phyloP scores from a whole-genome alignment of 2,888 invertebrate genomes.

The Hydraecia micacea region DNA sequence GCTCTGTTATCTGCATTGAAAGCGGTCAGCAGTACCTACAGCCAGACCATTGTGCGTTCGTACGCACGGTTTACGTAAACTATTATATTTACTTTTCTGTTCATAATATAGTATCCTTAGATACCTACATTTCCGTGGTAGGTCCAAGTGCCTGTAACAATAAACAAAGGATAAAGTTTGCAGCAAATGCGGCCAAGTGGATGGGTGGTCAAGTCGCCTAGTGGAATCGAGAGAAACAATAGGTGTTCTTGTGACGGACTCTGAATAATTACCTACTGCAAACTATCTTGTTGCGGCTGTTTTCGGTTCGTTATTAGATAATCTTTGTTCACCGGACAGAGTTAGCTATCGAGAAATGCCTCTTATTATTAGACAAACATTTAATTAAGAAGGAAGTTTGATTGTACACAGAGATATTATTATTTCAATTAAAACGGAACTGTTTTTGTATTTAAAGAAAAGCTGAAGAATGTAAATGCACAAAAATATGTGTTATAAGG shows the following conservation, averaged over 20 bases:
- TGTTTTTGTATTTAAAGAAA: background rate
- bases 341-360: conserved; percentile 55
- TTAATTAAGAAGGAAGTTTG: conserved; percentile 26
- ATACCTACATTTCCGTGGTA: conserved; percentile 46
- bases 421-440: conserved; percentile 4
- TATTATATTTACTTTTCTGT: conserved; percentile 39
- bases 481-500: background rate
- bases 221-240: conserved; percentile 72
- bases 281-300: conserved; percentile 57
- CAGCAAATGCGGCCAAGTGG: conserved; percentile 60
- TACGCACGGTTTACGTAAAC: conserved; percentile 21
- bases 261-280: conserved; percentile 77
- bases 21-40: conserved; percentile 23
- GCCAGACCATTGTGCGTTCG: conserved; percentile 37
- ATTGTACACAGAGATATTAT: background rate
- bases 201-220: conserved; percentile 58
- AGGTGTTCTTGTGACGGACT: conserved; percentile 67
- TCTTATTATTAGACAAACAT: conserved; percentile 38
- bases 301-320: conserved; percentile 66
- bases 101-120: conserved; percentile 55
- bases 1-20: conserved; percentile 48
- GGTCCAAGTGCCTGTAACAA: conserved; percentile 49
- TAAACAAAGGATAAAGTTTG: conserved; percentile 66
- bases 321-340: conserved; percentile 45
- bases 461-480: background rate